Evolutionary conservation across 2,797 vertebrate species (phyloP).

Genomic region (Xiphorhynchus erythropygius): DNA sequence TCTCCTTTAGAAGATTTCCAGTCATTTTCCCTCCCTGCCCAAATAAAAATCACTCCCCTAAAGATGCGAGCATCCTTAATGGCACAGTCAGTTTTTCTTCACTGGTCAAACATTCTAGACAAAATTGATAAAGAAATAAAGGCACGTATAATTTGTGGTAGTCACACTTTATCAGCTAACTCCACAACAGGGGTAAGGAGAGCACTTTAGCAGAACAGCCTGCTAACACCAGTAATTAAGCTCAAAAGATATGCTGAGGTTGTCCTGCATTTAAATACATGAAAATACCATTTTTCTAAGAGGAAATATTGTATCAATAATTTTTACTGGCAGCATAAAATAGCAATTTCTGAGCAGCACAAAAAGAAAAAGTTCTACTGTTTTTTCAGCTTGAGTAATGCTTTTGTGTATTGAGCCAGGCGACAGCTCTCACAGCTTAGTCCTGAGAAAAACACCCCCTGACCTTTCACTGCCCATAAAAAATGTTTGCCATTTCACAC

Average conservation of each 20-base stretch:
- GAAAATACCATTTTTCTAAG: background rate
- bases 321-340: background rate
- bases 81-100: background rate
- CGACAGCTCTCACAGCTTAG: background rate
- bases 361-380: background rate
- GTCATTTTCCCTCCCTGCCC: background rate
- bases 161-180: background rate
- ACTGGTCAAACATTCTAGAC: background rate
- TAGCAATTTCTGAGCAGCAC: background rate
- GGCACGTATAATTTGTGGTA: accelerated
- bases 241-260: background rate
- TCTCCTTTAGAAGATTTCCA: background rate
- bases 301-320: background rate
- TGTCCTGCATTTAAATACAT: background rate
- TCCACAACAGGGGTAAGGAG: background rate
- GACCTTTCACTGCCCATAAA: background rate
- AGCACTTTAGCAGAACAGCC: background rate
- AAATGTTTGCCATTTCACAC: background rate
- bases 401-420: background rate
- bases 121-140: background rate
- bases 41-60: background rate
- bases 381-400: background rate
- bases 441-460: background rate
- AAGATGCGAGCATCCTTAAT: background rate
- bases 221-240: background rate